phyloP scores from a whole-genome alignment of 2,113 vertebrate genomes.

The Reinhardtius hippoglossoides region DNA sequence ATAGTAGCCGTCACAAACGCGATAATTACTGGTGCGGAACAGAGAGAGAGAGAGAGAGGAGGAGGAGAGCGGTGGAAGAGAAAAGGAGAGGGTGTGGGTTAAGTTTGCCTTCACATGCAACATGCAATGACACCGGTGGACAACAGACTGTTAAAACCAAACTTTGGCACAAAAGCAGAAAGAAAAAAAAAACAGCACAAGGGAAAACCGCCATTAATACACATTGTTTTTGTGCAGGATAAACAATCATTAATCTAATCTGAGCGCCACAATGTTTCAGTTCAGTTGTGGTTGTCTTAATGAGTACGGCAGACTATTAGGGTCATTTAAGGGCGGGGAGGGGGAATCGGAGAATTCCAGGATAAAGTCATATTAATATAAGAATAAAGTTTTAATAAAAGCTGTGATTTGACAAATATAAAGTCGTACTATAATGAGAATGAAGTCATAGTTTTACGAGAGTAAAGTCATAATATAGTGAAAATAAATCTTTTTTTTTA shows the following conservation, averaged over 20 bases:
- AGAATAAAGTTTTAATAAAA: neutral
- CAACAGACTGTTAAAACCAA: conserved; percentile 28
- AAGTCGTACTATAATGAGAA: too few species aligned
- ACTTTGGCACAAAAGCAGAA: conserved; percentile 34
- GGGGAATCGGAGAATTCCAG: too few species aligned
- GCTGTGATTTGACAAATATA: too few species aligned
- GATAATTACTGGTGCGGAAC: conserved; percentile 98
- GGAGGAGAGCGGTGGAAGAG: conserved; percentile 84
- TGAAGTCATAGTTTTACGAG: too few species aligned
- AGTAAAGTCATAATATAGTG: too few species aligned
- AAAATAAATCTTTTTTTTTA: too few species aligned
- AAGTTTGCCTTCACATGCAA: conserved; percentile 92
- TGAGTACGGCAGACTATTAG: neutral
- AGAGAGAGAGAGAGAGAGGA: conserved; percentile 67
- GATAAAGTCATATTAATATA: neutral
- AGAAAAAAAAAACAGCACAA: conserved; percentile 47
- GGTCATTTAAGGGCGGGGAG: too few species aligned
- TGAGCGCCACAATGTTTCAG: conserved; percentile 16
- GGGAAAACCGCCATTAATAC: conserved; percentile 36
- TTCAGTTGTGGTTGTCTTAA: conserved; percentile 51
- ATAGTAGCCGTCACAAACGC: conserved; percentile 99
- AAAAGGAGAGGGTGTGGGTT: conserved; percentile 93
- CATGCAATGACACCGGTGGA: conserved; percentile 90
- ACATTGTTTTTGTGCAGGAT: conserved; percentile 20
- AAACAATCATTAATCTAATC: neutral